Conservation (phyloP, 2,888 invertebrate genomes). For the Acronicta alni region DNA sequence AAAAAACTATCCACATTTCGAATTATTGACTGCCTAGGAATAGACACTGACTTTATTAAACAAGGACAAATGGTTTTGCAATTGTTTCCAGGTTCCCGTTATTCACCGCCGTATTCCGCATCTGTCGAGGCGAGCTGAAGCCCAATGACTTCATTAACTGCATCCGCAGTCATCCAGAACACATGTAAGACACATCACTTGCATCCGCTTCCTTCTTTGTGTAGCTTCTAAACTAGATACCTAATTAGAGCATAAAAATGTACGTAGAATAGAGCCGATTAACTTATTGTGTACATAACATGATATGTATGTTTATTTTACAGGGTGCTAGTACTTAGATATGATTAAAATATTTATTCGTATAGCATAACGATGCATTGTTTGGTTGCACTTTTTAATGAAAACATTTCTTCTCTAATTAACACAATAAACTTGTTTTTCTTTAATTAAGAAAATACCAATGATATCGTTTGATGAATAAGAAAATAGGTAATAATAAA, state of each 20-base stretch:
- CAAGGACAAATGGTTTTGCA: slow-evolving; percentile 29
- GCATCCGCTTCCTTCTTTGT: slow-evolving; percentile 66
- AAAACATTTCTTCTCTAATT: slow-evolving; percentile 22
- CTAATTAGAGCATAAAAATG: slow-evolving; percentile 55
- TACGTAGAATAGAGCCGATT: slow-evolving; percentile 70
- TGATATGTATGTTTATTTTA: slow-evolving; percentile 76
- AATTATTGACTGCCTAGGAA: too few species aligned
- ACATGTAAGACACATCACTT: slow-evolving; percentile 94
- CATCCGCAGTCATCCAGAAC: slow-evolving; percentile 98
- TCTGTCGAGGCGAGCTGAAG: slow-evolving; percentile 95
- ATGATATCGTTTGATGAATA: slow-evolving; percentile 17
- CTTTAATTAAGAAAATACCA: slow-evolving; percentile 15
- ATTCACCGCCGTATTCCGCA: slow-evolving; percentile 98
- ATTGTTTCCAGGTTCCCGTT: slow-evolving; percentile 95
- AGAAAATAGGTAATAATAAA: slow-evolving; percentile 4
- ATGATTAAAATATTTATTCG: slow-evolving; percentile 61
- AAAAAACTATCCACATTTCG: too few species aligned
- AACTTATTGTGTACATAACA: slow-evolving; percentile 75
- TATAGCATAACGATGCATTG: slow-evolving; percentile 64
- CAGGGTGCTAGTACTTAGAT: slow-evolving; percentile 85
- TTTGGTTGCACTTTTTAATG: slow-evolving; percentile 64
- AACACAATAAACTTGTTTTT: slow-evolving; percentile 18
- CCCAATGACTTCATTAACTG: slow-evolving; percentile 96
- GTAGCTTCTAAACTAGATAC: slow-evolving; percentile 62
- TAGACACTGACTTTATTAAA: slow-evolving; percentile 8